These are phyloP conservation scores for Adineta ricciae DNA, from an alignment of 2,888 invertebrate species.

Conservation along the genomic window DNA sequence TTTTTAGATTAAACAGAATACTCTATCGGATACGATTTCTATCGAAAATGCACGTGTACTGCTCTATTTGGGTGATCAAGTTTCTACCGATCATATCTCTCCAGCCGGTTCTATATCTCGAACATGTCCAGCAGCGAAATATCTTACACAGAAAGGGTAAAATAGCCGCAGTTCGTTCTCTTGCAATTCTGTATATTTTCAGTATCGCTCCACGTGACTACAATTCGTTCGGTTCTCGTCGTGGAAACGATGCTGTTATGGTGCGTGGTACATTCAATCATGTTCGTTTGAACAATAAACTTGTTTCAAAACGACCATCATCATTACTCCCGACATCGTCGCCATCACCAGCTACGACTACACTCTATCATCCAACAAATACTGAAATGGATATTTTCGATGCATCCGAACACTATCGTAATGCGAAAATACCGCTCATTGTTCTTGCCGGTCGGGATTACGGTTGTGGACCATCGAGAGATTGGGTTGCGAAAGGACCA, in stretches of 20 bases:
- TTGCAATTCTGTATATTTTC: too few relatives aligned
- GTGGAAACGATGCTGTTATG: conserved; percentile 96
- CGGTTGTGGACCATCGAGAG: conserved; percentile 89
- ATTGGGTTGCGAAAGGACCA: conserved; percentile 98
- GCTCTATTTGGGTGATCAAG: conserved; percentile 66
- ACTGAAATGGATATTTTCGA: conserved; percentile 89
- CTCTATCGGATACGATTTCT: neutral
- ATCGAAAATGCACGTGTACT: conserved; percentile 26
- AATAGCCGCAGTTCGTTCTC: too few relatives aligned
- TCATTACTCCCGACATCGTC: conserved; percentile 34
- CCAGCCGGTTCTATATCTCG: conserved; percentile 93
- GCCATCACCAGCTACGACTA: conserved; percentile 66
- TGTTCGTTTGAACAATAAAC: conserved; percentile 81
- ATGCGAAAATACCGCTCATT: conserved; percentile 67
- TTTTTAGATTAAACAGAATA: neutral
- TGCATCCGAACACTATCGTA: conserved; percentile 74
- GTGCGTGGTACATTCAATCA: conserved; percentile 94
- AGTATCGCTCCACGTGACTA: conserved; percentile 82
- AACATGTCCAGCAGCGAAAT: conserved; percentile 80
- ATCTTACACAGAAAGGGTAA: conserved; percentile 63
- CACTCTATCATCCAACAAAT: conserved; percentile 72
- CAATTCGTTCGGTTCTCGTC: conserved; percentile 90
- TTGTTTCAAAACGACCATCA: conserved; percentile 39
- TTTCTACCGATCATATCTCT: conserved; percentile 96
- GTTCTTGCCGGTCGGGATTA: conserved; percentile 91